Evolutionary conservation across 2,888 invertebrate species (phyloP), one percentile per base, ranked within the genome.

Genomic region (Pachydiplax longipennis): DNA sequence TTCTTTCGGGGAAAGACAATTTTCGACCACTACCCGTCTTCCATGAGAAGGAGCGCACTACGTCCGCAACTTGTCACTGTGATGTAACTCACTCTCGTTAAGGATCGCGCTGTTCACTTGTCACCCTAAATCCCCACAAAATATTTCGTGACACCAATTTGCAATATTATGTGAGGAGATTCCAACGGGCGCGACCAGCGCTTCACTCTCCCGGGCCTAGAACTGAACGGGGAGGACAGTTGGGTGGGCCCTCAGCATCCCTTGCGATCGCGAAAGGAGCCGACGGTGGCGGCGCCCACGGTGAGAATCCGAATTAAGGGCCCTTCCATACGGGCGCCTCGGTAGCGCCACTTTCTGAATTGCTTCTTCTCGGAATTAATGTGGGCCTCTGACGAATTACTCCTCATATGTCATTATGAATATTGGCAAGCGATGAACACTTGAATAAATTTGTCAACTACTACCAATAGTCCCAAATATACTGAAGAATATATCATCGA

Each of bases 151-250:
- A 73, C 31, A 12, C 73, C 13, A 31, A 31, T 25, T 73, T 22
- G 12, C 25, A 22, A 22, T 31, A 0, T 73, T 73, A 31, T 73
- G 31, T 73, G 0, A 31, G 22, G 73, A 73, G 31, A 73, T 73
- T 73, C 4, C 25, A 73, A 73, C 25, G n/a, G 65, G 22, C 25
- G 73, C 73, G 73, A 65, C 61, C 61, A 65, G 22, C 87, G 40
- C 87, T n/a, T n/a, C 87, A 87, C 61, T 87, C 87, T 61, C 87
- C 87, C 87, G 87, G 87, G 87, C 87, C 87, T 61, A 58, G 87
- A 31, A 87, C 87, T 87, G 87, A 87, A 65, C 87, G 22, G 53
- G 58, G 83, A 58, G 87, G 58, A 87, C 58, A 87, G 87, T 61
- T 87, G 87, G 61, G 58, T 35, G 61, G 61, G 40, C n/a, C 40